Evolutionary conservation across 2,113 vertebrate species (phyloP).

Genomic region (Proteles cristata): DNA sequence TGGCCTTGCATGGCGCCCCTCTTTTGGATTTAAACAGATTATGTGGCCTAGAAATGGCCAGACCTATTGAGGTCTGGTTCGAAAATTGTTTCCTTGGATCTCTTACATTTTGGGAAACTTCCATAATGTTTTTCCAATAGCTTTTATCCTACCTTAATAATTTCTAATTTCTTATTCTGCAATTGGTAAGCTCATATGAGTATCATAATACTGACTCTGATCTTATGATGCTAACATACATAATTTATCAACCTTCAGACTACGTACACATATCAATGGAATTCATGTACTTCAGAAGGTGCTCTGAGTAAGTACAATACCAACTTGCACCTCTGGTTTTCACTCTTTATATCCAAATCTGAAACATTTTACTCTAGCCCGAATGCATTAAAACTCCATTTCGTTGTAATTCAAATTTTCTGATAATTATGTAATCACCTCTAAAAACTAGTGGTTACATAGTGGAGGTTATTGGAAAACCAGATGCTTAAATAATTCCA

Average conservation of each 20-base stretch:
- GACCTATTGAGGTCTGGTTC: neutral
- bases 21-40: neutral
- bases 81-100: neutral
- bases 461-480: neutral
- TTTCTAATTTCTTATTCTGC: neutral
- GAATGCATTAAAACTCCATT: conserved; percentile 9
- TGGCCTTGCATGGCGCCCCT: neutral
- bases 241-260: neutral
- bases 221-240: neutral
- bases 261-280: neutral
- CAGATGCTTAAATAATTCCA: conserved; percentile 49
- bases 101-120: neutral
- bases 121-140: neutral
- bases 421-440: conserved; percentile 30
- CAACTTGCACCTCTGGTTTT: neutral
- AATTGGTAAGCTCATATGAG: conserved; percentile 2
- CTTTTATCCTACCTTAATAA: neutral
- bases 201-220: neutral
- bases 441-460: neutral
- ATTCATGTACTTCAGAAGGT: neutral
- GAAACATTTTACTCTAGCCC: neutral
- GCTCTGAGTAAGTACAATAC: neutral
- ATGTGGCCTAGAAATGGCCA: neutral
- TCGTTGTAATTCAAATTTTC: conserved; percentile 41
- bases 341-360: conserved; percentile 21